phyloP scores from a whole-genome alignment of 37 sponge, comb jelly and placozoan genomes.

The Tethya wilhelma region DNA sequence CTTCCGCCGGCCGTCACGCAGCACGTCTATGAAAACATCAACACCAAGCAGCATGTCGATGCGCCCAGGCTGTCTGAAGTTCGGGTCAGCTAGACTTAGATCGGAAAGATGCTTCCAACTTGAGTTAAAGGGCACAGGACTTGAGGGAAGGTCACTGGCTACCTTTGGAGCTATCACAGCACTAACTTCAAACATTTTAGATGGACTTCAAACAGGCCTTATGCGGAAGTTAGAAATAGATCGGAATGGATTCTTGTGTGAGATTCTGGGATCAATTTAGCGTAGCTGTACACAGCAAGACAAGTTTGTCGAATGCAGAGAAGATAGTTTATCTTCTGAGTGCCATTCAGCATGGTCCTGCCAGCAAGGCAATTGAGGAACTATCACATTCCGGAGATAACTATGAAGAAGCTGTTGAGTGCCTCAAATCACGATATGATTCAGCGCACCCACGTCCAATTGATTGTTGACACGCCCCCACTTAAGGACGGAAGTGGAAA shows the following conservation, averaged over 20 bases:
- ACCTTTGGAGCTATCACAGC: slow-evolving; percentile 46
- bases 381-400: too few relatives aligned
- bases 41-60: too few relatives aligned
- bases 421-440: slow-evolving; percentile 38
- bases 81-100: slow-evolving; percentile 35
- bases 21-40: slow-evolving; percentile 31
- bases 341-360: slow-evolving; percentile 36
- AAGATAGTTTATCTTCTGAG: slow-evolving; percentile 46
- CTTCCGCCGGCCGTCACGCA: slow-evolving; percentile 49
- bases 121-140: slow-evolving; percentile 37
- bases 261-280: slow-evolving; percentile 29
- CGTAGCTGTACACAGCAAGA: slow-evolving; percentile 43
- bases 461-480: slow-evolving; percentile 28
- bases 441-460: slow-evolving; percentile 34
- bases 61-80: slow-evolving; percentile 34
- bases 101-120: slow-evolving; percentile 42
- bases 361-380: slow-evolving; percentile 40
- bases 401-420: slow-evolving; percentile 38
- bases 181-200: slow-evolving; percentile 21
- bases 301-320: slow-evolving; percentile 35
- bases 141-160: slow-evolving; percentile 35
- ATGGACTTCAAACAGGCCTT: slow-evolving; percentile 20
- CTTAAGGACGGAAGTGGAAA: too few relatives aligned
- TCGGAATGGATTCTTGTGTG: slow-evolving; percentile 24
- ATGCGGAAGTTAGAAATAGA: slow-evolving; percentile 30